Conservation (phyloP, 1,140 invertebrate species). For the Brachionus sp. region DNA sequence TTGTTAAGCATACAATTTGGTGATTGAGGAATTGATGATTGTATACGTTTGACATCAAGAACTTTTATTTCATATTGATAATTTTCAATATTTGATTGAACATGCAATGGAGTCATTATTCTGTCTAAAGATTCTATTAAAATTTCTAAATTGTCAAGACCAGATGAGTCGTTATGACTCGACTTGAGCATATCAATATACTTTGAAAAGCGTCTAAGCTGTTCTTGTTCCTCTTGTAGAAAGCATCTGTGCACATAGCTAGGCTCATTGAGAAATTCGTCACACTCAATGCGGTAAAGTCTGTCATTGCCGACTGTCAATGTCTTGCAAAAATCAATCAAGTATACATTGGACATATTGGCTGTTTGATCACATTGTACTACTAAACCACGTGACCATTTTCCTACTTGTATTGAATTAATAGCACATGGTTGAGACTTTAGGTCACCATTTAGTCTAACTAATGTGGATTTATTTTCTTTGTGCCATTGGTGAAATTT, state of each 20-base stretch:
- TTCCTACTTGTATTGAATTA: slow-evolving; percentile 26
- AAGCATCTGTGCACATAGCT: slow-evolving; percentile 24
- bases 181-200: slow-evolving; percentile 31
- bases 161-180: background rate
- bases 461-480: slow-evolving; percentile 14
- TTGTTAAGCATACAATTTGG: background rate
- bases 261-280: background rate
- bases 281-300: background rate
- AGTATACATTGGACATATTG: slow-evolving; percentile 10
- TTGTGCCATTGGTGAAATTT: slow-evolving; percentile 43
- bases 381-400: slow-evolving; percentile 37
- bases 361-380: background rate
- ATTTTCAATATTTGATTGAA: background rate
- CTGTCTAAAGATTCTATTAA: background rate
- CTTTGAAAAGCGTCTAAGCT: slow-evolving; percentile 5
- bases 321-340: slow-evolving; percentile 33
- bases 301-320: background rate
- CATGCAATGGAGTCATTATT: background rate
- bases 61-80: slow-evolving; percentile 26
- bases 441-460: background rate
- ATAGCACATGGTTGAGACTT: background rate
- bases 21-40: background rate
- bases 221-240: background rate
- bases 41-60: background rate
- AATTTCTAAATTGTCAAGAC: background rate